Evolutionary conservation across 1,140 invertebrate genomes (phyloP), one percentile per base, ranked within the genome.

Genomic region (Pachypsylla venusta): DNA sequence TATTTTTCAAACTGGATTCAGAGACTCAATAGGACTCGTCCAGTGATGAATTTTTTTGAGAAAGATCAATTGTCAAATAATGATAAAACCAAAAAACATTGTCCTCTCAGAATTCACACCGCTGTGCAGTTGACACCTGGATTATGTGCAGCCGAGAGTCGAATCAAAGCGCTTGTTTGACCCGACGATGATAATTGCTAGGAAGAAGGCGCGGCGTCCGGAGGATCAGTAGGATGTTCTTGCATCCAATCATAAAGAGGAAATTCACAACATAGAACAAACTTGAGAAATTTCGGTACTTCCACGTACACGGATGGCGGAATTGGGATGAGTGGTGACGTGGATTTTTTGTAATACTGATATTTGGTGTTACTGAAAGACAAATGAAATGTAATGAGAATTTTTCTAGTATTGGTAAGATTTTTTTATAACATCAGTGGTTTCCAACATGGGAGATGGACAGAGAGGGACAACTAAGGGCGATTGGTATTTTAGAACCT

Each of bases 321-420:
- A 63, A 93, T 81, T 3, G 87, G 89, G 65, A 94, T 86, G 59
- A 94, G 70, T 1, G 88, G 88, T 57, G 89, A 92, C 14, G 89
- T 93, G 1, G 82, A 84, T 24, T 79, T 75, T 70, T 93, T 93
- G 70, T 93, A 94, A 64, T 82, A 81, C 58, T 84, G 77, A 73
- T 94, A 94, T 65, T 86, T 81, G 24, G 84, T 77, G 70, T 86
- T 84, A 68, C 84, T 86, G 68, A 14, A 77, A 76, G 63, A 60
- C 64, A 64, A 35, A 64, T 62, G n/a, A n/a, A n/a, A n/a, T n/a
- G n/a, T n/a, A n/a, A n/a, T n/a, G n/a, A n/a, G n/a, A n/a, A n/a
- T n/a, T n/a, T n/a, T n/a, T n/a, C n/a, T n/a, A n/a, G n/a, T n/a
- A n/a, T n/a, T n/a, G n/a, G n/a, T n/a, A n/a, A n/a, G n/a, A n/a